phyloP scores from a whole-genome alignment of 2,888 invertebrate species.

The Luperina nickerlii region DNA sequence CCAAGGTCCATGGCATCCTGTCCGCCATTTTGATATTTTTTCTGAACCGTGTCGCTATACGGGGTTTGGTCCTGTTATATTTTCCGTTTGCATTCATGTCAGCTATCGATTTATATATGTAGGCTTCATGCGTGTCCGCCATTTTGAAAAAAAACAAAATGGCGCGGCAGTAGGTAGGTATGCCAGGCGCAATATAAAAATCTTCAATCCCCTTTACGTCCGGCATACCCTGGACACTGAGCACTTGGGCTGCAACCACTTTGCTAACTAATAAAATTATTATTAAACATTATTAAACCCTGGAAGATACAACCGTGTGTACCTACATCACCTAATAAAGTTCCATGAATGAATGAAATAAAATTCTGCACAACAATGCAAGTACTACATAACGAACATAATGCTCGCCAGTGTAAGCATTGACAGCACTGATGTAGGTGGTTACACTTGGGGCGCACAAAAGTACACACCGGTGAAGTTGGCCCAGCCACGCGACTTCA shows the following conservation, averaged over 20 bases:
- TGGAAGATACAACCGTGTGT: not conserved
- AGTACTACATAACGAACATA: conserved; percentile 22
- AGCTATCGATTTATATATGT: not conserved
- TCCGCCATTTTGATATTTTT: too few species aligned
- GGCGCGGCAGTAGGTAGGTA: too few species aligned
- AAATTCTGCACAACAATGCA: conserved; percentile 24
- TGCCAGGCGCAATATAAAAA: not conserved
- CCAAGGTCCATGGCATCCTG: too few species aligned
- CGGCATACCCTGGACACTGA: not conserved
- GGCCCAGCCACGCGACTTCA: conserved; percentile 67
- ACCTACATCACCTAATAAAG: not conserved
- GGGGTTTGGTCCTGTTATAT: not conserved
- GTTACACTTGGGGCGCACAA: conserved; percentile 63
- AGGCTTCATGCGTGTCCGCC: too few species aligned
- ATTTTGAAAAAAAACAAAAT: not conserved
- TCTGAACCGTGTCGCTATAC: too few species aligned
- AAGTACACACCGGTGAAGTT: conserved; percentile 64
- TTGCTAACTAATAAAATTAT: too few species aligned
- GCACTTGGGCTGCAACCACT: not conserved
- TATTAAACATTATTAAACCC: too few species aligned
- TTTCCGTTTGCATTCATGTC: not conserved
- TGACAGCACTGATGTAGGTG: conserved; percentile 54
- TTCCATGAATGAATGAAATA: not conserved
- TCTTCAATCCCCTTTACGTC: not conserved
- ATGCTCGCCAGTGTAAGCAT: conserved; percentile 56